Evolutionary conservation across 2,113 vertebrate species (phyloP).

Genomic region (Lepisosteus osseus): DNA sequence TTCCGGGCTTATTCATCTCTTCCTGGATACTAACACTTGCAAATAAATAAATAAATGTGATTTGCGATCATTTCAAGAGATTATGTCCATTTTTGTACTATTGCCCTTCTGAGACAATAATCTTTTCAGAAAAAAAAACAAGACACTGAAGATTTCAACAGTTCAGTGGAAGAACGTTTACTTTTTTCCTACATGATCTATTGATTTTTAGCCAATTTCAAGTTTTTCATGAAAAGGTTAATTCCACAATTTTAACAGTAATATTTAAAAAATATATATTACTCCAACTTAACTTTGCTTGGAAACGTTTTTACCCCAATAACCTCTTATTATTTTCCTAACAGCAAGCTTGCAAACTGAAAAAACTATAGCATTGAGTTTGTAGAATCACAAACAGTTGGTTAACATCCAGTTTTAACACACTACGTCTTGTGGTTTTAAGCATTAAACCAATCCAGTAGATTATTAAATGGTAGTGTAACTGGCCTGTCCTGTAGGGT

Average conservation of each 20-base stretch:
- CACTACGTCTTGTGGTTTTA: constrained; percentile 1
- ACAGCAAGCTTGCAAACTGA: constrained; percentile 20
- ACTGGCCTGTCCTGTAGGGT: constrained; percentile 9
- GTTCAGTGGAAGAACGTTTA: too few species aligned
- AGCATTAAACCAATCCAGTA: constrained; percentile 23
- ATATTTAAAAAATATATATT: constrained; percentile 22
- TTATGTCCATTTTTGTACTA: constrained; percentile 50
- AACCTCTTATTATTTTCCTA: constrained; percentile 7
- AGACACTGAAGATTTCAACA: constrained; percentile 24
- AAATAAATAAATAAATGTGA: constrained; percentile 16
- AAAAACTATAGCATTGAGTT: constrained; percentile 22
- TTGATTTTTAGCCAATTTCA: too few species aligned
- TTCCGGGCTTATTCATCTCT: background rate
- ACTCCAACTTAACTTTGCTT: constrained; percentile 53
- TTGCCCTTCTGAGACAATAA: constrained; percentile 59
- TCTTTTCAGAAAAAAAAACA: constrained; percentile 45
- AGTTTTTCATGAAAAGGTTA: constrained; percentile 22
- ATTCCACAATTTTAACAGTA: constrained; percentile 31
- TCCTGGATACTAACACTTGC: constrained; percentile 19
- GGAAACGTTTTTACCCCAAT: constrained; percentile 35
- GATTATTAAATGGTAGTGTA: constrained; percentile 27
- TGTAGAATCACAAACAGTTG: background rate
- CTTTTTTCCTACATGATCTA: too few species aligned
- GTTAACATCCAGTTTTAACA: too few species aligned
- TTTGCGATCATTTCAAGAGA: constrained; percentile 33